Evolutionary conservation across 2,888 invertebrate species (phyloP).

Genomic region (Operophtera brumata): DNA sequence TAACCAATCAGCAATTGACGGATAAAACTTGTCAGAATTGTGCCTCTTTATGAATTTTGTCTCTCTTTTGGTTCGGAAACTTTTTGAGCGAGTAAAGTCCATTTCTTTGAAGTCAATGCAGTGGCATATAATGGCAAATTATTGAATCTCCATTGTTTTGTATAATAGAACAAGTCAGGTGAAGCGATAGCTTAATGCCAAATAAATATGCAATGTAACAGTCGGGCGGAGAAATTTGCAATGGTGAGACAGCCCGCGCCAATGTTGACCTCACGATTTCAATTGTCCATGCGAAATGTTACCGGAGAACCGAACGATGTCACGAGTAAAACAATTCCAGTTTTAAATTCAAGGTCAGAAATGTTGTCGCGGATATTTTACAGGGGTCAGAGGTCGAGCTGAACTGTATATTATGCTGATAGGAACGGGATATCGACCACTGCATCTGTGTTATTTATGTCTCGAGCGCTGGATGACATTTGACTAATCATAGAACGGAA

Average conservation of each 20-base stretch:
- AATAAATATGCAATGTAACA: conserved; percentile 62
- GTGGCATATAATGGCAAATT: conserved; percentile 15
- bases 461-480: conserved; percentile 22
- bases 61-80: too few species aligned
- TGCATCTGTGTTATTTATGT: conserved; percentile 26
- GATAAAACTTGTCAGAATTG: too few species aligned
- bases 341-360: conserved; percentile 76
- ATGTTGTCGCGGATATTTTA: conserved; percentile 60
- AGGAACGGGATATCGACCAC: conserved; percentile 25
- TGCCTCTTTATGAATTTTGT: too few species aligned
- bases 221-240: conserved; percentile 78
- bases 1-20: too few species aligned
- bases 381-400: conserved; percentile 41
- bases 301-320: conserved; percentile 73
- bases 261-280: conserved; percentile 79
- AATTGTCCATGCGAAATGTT: conserved; percentile 79
- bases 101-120: too few species aligned
- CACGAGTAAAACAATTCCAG: conserved; percentile 72
- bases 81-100: too few species aligned
- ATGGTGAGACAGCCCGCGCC: conserved; percentile 68
- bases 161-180: conserved; percentile 49
- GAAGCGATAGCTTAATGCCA: conserved; percentile 55
- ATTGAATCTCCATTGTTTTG: conserved; percentile 38
- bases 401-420: conserved; percentile 29
- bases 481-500: conserved; percentile 17